Percentiles rank a stretch among this genome's conserved stretches.
phyloP scores from a whole-genome alignment of 2,113 vertebrate genomes.

The Marmota monax region DNA sequence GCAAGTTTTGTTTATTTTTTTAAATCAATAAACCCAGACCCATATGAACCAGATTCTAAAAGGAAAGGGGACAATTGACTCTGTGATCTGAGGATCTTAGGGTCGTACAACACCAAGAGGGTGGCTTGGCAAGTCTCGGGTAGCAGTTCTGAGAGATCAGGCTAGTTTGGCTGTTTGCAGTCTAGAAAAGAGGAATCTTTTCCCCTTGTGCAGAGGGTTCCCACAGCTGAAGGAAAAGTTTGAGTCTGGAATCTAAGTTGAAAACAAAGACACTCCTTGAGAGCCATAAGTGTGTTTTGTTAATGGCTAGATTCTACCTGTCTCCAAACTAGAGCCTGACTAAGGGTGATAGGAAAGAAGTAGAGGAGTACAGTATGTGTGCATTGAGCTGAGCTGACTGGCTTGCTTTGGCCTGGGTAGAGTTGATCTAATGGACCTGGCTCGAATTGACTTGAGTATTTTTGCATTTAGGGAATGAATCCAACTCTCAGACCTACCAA shows the following conservation, averaged over 20 bases:
- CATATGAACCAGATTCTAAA: neutral
- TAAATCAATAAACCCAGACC: neutral
- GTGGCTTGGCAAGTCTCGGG: neutral
- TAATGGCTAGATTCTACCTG: neutral
- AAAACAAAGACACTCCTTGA: neutral
- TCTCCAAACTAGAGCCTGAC: neutral
- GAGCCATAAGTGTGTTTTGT: neutral
- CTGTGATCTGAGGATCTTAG: neutral
- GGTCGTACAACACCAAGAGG: neutral
- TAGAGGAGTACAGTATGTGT: neutral
- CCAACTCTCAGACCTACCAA: neutral
- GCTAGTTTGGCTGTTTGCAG: neutral
- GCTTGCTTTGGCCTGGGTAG: neutral
- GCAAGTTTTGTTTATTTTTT: neutral
- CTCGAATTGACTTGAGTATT: neutral
- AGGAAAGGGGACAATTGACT: neutral
- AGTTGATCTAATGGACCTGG: neutral
- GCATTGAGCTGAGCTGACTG: neutral
- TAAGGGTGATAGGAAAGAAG: neutral
- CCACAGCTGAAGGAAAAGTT: neutral
- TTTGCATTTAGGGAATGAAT: neutral
- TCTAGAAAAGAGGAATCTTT: neutral
- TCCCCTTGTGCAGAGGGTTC: neutral
- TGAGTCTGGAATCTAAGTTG: neutral
- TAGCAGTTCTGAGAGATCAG: neutral